Conservation (phyloP, 2,797 vertebrate genomes). For the Pteronotus mesoamericanus region DNA sequence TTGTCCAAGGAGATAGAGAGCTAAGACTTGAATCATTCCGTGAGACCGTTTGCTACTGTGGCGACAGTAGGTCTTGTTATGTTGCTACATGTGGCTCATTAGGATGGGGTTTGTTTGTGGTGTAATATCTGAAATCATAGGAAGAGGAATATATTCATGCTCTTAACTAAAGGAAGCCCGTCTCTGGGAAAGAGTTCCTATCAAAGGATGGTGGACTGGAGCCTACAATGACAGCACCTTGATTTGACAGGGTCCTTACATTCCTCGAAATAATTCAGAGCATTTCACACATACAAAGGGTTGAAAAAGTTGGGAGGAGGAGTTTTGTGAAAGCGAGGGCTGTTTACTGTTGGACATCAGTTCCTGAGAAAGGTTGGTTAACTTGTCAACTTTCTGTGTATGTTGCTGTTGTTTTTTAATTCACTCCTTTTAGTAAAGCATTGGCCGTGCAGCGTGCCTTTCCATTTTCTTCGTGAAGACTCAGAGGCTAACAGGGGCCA, state of each 20-base stretch:
- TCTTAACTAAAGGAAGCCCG: constrained; percentile 27
- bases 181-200: constrained; percentile 20
- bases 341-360: neutral
- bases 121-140: neutral
- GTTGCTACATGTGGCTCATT: neutral
- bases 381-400: neutral
- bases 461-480: neutral
- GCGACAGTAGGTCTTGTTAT: constrained; percentile 42
- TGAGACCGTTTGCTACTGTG: constrained; percentile 42
- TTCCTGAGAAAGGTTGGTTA: neutral
- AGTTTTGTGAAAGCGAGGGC: neutral
- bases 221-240: neutral
- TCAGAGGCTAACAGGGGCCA: neutral
- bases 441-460: neutral
- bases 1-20: neutral
- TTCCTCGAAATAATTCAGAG: constrained; percentile 38
- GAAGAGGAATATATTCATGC: neutral
- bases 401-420: neutral
- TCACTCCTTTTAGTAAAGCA: neutral
- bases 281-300: neutral
- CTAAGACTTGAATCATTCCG: constrained; percentile 37
- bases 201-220: neutral
- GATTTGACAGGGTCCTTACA: constrained; percentile 16
- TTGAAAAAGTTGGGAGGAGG: neutral
- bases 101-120: neutral